Conservation (phyloP, 92 coral and sea anemone species). For the Phenganax stokvisi region DNA sequence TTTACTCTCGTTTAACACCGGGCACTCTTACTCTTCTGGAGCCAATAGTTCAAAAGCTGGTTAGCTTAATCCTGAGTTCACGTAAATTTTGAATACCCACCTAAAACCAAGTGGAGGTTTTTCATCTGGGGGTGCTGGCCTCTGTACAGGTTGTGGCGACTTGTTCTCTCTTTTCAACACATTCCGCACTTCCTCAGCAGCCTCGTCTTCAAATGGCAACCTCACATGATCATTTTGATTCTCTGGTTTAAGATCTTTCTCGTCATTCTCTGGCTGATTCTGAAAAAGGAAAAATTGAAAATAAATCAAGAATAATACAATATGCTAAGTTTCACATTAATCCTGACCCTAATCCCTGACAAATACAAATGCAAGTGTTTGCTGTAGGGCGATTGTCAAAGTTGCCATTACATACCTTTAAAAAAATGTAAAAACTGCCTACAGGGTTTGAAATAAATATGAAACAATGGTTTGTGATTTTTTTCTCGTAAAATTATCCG, state of each 20-base stretch:
- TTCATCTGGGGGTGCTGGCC: constrained; percentile 58
- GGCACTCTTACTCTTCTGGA: no score
- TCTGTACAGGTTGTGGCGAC: constrained; percentile 64
- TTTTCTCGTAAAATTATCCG: no score
- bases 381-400: no score
- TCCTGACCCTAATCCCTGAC: no score
- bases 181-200: constrained; percentile 70
- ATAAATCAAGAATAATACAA: background rate
- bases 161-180: constrained; percentile 61
- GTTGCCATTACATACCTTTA: no score
- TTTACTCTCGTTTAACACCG: no score
- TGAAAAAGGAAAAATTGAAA: background rate
- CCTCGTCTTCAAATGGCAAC: constrained; percentile 92
- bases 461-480: no score
- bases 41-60: no score
- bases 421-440: no score
- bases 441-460: no score
- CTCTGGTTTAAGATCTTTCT: constrained; percentile 48
- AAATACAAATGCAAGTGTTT: no score
- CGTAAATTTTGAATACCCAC: constrained; percentile 30
- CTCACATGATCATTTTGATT: constrained; percentile 52
- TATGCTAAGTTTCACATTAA: no score
- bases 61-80: background rate
- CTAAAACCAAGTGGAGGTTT: constrained; percentile 64
- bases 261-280: constrained; percentile 44